Evolutionary conservation across 2,888 invertebrate species (phyloP).

Genomic region (Leucania comma): DNA sequence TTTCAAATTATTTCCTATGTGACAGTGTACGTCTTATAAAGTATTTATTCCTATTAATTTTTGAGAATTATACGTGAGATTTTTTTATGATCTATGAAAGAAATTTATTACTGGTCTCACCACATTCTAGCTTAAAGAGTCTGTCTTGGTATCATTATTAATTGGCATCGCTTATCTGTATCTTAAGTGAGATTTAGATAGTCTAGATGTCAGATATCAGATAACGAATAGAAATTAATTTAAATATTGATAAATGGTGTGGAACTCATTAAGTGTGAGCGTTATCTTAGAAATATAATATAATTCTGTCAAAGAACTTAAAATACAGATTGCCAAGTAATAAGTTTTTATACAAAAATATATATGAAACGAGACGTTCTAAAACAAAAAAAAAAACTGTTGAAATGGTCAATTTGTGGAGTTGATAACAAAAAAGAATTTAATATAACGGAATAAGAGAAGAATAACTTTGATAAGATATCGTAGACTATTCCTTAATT

Average conservation of each 20-base stretch:
- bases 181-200: slow-evolving; percentile 33
- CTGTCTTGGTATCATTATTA: neutral
- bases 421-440: too few relatives aligned
- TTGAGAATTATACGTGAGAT: neutral
- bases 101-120: neutral
- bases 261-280: slow-evolving; percentile 1
- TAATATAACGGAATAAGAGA: too few relatives aligned
- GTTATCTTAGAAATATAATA: slow-evolving; percentile 17
- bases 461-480: too few relatives aligned
- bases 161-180: slow-evolving; percentile 28
- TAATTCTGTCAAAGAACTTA: neutral
- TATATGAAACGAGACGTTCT: too few relatives aligned
- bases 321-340: too few relatives aligned
- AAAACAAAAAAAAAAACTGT: too few relatives aligned
- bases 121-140: neutral
- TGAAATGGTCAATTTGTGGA: too few relatives aligned
- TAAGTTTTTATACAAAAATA: too few relatives aligned
- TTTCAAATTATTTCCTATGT: neutral
- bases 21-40: neutral
- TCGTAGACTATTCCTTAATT: too few relatives aligned
- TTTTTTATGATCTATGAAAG: neutral
- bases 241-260: slow-evolving; percentile 20
- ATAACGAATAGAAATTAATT: slow-evolving; percentile 23
- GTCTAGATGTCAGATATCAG: slow-evolving; percentile 37
- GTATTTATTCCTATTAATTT: too few relatives aligned